Percentiles rank a stretch among this genome's conserved stretches.
Evolutionary conservation across 2,113 vertebrate genomes (phyloP).

Genomic region (Myodes glareolus): DNA sequence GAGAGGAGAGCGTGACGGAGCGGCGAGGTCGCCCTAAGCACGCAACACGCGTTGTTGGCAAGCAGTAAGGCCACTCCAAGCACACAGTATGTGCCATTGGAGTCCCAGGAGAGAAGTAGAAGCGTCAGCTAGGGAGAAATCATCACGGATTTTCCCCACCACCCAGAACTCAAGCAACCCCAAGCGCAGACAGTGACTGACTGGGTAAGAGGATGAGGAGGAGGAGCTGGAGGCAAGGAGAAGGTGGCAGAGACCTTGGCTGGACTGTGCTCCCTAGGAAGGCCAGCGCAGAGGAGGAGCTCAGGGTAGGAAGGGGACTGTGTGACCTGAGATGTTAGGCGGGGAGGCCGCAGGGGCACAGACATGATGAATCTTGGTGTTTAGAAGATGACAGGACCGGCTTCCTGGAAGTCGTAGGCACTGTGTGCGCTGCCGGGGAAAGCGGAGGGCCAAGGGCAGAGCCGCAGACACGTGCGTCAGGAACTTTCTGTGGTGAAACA

Average conservation of each 20-base stretch:
- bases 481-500: not conserved
- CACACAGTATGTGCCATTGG: too few species aligned
- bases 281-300: too few species aligned
- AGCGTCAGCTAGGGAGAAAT: not conserved
- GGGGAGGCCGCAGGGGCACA: not conserved
- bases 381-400: not conserved
- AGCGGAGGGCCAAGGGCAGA: not conserved
- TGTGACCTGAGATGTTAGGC: not conserved
- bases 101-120: not conserved
- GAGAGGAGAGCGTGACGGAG: not conserved
- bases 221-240: not conserved
- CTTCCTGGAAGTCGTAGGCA: not conserved
- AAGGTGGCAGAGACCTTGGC: accelerated
- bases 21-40: not conserved
- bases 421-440: not conserved
- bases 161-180: not conserved
- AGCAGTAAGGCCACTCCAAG: too few species aligned
- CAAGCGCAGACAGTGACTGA: not conserved
- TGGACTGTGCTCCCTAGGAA: not conserved
- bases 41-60: too few species aligned
- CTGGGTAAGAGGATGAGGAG: not conserved
- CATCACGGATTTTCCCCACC: too few species aligned
- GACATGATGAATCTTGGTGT: not conserved
- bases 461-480: not conserved
- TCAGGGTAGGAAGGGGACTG: not conserved